Evolutionary conservation across 2,888 invertebrate genomes (phyloP), one percentile per base, ranked within the genome.

Genomic region (Halictus quadricinctus): DNA sequence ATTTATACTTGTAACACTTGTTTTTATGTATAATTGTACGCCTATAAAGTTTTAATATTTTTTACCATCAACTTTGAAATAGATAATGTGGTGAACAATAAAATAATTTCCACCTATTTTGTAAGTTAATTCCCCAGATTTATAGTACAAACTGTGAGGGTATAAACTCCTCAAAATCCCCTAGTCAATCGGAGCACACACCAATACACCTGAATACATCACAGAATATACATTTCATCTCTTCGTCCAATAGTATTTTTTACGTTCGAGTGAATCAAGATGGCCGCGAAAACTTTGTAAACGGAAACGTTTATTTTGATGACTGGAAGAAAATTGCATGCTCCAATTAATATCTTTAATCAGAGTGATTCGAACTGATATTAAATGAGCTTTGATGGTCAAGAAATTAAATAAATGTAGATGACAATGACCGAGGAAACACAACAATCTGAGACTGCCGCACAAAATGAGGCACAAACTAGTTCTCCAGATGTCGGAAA

Each of bases 381-480:
- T 60, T 64, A 25, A 74, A 79, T 66, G 69, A 81, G 74, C 43
- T 72, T 73, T 54, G 70, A 69, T 79, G 80, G 29, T 80, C 54
- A 50, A 54, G 73, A 79, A 81, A 81, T 84, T 85, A 79, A 80
- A 64, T 75, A 79, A 84, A 81, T 81, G 83, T 72, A 75, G 84
- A 73, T 81, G 69, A 94, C 95, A 95, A 96, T 96, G 96, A 96
- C 96, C 90, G 96, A 96, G 93, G 96, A 96, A 95, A 95, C 95
- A 90, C 93, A 90, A 74, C 91, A 91, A 84, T 86, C 92, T 21
- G 93, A 94, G 79, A 86, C 88, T 87, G 79, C 91, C 80, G 88
- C 88, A 70, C 96, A 95, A 94, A 95, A 94, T 81, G 93, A 93
- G 76, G 87, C 91, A 79, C 93, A 91, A 75, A 83, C 88, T 58